Conservation (phyloP, 2,797 vertebrate genomes). For the Lithobates sylvaticus region DNA sequence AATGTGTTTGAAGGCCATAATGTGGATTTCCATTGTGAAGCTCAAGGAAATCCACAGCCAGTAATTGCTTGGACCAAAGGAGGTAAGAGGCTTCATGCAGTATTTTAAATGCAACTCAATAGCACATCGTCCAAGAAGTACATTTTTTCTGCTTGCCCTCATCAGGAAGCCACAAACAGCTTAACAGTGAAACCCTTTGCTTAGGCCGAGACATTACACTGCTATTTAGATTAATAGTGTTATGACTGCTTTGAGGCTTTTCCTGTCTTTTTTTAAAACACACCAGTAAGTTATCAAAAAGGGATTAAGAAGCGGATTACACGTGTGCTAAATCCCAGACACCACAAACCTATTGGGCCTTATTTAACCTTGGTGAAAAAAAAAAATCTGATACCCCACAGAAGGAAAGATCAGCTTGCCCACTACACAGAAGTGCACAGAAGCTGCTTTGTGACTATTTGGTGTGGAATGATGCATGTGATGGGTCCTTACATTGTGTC, state of each 20-base stretch:
- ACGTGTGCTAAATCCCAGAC: background rate
- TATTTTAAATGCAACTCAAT: background rate
- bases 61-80: slow-evolving; percentile 97
- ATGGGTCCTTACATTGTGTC: background rate
- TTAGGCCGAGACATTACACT: background rate
- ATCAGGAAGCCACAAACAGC: background rate
- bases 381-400: no score
- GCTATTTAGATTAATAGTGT: background rate
- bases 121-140: background rate
- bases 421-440: background rate
- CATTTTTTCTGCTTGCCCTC: background rate
- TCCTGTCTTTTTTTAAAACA: background rate
- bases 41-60: slow-evolving; percentile 89
- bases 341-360: no score
- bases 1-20: slow-evolving; percentile 90
- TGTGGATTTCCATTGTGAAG: slow-evolving; percentile 94
- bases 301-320: background rate
- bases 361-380: background rate
- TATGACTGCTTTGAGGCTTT: slow-evolving; percentile 1
- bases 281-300: background rate
- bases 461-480: no score
- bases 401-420: background rate
- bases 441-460: background rate
- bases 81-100: slow-evolving; percentile 71
- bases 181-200: background rate